phyloP scores from a whole-genome alignment of 2,888 invertebrate genomes.

The Agonopterix heracliana region DNA sequence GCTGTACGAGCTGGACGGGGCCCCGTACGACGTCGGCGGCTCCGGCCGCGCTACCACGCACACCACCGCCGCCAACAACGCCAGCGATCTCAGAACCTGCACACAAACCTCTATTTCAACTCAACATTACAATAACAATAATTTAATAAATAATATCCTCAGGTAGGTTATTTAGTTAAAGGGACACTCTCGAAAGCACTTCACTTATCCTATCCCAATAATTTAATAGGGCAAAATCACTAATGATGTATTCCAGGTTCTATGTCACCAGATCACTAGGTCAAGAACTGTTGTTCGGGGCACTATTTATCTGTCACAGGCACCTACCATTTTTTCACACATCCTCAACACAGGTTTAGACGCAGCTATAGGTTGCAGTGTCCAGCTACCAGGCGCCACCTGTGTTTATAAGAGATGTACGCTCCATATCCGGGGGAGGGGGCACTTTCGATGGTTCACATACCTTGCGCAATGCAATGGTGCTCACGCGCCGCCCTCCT shows the following conservation, averaged over 20 bases:
- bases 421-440: conserved; percentile 69
- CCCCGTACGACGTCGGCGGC: conserved; percentile 75
- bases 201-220: conserved; percentile 11
- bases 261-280: conserved; percentile 43
- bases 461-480: conserved; percentile 64
- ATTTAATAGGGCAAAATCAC: neutral
- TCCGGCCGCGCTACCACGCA: conserved; percentile 72
- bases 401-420: conserved; percentile 71
- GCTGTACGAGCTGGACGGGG: conserved; percentile 68
- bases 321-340: conserved; percentile 71
- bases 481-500: conserved; percentile 53
- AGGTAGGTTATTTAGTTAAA: neutral
- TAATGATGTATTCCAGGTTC: conserved; percentile 1
- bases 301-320: conserved; percentile 22
- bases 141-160: neutral
- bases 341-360: conserved; percentile 55
- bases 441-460: conserved; percentile 73
- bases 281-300: conserved; percentile 24
- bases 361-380: conserved; percentile 60
- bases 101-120: conserved; percentile 32
- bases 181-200: conserved; percentile 7
- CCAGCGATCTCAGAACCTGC: conserved; percentile 65
- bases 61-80: conserved; percentile 57
- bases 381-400: conserved; percentile 62
- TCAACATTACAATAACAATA: neutral